Conservation (phyloP, 2,797 vertebrate genomes). For the Acipenser oxyrinchus region DNA sequence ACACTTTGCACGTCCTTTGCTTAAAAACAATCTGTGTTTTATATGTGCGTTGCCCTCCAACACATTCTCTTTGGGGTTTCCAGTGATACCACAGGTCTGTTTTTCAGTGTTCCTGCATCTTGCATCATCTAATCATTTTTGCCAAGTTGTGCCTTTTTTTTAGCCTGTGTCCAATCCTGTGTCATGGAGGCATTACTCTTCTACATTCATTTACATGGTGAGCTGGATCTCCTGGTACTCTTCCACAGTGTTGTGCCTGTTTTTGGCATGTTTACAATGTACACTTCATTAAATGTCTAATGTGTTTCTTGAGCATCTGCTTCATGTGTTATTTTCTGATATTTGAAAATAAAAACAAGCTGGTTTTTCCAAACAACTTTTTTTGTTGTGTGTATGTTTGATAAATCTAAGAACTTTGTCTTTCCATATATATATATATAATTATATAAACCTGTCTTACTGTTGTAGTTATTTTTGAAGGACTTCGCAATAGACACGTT, state of each 20-base stretch:
- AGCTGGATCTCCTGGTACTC: conserved; percentile 61
- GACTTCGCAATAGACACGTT: no score
- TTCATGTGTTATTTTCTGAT: conserved; percentile 34
- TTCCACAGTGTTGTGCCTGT: conserved; percentile 35
- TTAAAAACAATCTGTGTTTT: conserved; percentile 42
- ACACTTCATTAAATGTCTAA: conserved; percentile 52
- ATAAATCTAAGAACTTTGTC: conserved; percentile 30
- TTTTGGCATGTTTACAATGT: conserved; percentile 68
- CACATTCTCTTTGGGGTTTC: no score
- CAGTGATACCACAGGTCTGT: no score
- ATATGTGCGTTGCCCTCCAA: not conserved
- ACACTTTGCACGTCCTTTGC: conserved; percentile 67
- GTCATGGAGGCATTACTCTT: conserved; percentile 52
- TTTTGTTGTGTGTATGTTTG: conserved; percentile 14
- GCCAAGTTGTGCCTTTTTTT: conserved; percentile 92
- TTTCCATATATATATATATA: not conserved
- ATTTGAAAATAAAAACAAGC: conserved; percentile 82
- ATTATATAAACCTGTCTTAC: no score
- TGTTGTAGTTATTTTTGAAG: no score
- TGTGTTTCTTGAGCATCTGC: conserved; percentile 52
- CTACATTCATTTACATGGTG: conserved; percentile 66
- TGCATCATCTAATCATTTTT: conserved; percentile 59
- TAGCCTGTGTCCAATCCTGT: conserved; percentile 44
- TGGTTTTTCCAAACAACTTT: conserved; percentile 46
- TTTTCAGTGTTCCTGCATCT: conserved; percentile 6